A percentile compares a stretch with the other conserved stretches of the same genome.
Conservation (phyloP, 1,140 invertebrate species). For the Euura lappo region DNA sequence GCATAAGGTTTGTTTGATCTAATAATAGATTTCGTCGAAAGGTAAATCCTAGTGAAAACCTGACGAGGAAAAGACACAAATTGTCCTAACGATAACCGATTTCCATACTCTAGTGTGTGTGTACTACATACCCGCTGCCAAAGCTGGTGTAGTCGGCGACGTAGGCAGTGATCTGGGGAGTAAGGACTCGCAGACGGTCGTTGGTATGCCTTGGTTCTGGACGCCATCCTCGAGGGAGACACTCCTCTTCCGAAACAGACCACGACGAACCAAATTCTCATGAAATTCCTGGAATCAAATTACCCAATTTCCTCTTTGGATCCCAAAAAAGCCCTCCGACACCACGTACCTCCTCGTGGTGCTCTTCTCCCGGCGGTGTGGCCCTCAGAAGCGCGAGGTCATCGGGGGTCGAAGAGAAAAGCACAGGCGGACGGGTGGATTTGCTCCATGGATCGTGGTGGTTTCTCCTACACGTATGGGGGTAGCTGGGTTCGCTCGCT, state of each 20-base stretch:
- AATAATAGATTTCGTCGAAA: not conserved
- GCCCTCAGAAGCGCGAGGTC: slow-evolving; percentile 53
- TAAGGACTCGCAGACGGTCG: slow-evolving; percentile 25
- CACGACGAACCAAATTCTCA: slow-evolving; percentile 77
- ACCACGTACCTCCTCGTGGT: slow-evolving; percentile 51
- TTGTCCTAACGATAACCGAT: too few relatives aligned
- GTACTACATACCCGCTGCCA: slow-evolving; percentile 35
- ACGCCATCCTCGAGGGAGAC: slow-evolving; percentile 69
- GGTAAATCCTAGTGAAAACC: not conserved
- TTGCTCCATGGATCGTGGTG: slow-evolving; percentile 55
- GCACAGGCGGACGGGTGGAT: slow-evolving; percentile 48
- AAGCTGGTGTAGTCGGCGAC: slow-evolving; percentile 54
- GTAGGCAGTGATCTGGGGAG: slow-evolving; percentile 56
- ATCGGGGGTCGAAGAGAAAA: slow-evolving; percentile 59
- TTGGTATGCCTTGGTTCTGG: slow-evolving; percentile 49
- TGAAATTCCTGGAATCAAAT: slow-evolving; percentile 69
- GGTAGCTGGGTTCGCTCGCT: slow-evolving; percentile 55
- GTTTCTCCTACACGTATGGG: slow-evolving; percentile 55
- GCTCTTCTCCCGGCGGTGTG: slow-evolving; percentile 46
- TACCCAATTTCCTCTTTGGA: not conserved
- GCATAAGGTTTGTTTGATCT: not conserved
- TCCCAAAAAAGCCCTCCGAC: not conserved
- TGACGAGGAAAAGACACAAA: not conserved
- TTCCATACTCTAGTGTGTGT: not conserved
- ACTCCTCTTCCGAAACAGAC: slow-evolving; percentile 73